Conservation (phyloP, 1,140 invertebrate genomes). For the Drosophila subobscura region DNA sequence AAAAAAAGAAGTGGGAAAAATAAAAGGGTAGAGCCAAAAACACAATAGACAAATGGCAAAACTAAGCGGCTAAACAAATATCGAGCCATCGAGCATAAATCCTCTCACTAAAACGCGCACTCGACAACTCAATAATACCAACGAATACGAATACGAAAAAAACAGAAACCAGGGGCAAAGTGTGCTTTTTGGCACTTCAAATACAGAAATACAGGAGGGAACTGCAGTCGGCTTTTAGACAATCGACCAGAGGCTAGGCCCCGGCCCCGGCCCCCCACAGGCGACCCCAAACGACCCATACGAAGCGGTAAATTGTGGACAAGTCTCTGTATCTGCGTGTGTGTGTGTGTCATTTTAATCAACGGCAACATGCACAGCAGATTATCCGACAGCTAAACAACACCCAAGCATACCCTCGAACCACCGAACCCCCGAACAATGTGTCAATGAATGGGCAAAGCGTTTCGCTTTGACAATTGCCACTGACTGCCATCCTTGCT, state of each 20-base stretch:
- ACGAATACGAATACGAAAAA: constrained; percentile 17
- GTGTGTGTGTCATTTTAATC: constrained; percentile 67
- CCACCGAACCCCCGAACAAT: background rate
- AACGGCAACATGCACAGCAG: constrained; percentile 70
- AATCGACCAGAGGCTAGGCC: constrained; percentile 39
- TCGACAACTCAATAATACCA: constrained; percentile 61
- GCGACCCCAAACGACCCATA: constrained; percentile 15
- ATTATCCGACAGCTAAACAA: constrained; percentile 80
- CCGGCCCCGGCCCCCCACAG: constrained; percentile 10
- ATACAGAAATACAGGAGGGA: constrained; percentile 30
- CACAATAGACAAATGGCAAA: constrained; percentile 61
- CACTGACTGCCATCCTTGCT: constrained; percentile 15
- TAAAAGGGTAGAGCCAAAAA: constrained; percentile 12
- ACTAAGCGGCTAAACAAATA: constrained; percentile 79
- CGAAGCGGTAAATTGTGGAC: constrained; percentile 37
- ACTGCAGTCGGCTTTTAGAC: constrained; percentile 72
- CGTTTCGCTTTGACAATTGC: constrained; percentile 62
- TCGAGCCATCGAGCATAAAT: constrained; percentile 59
- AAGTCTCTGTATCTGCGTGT: constrained; percentile 5
- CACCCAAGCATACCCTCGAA: constrained; percentile 38
- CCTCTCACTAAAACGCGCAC: constrained; percentile 68
- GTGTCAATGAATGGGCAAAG: constrained; percentile 48
- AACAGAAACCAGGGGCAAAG: constrained; percentile 40
- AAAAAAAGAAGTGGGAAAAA: constrained; percentile 24
- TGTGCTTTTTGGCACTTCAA: constrained; percentile 79